phyloP scores from a whole-genome alignment of 2,113 vertebrate species.

The Syrrhaptes paradoxus region DNA sequence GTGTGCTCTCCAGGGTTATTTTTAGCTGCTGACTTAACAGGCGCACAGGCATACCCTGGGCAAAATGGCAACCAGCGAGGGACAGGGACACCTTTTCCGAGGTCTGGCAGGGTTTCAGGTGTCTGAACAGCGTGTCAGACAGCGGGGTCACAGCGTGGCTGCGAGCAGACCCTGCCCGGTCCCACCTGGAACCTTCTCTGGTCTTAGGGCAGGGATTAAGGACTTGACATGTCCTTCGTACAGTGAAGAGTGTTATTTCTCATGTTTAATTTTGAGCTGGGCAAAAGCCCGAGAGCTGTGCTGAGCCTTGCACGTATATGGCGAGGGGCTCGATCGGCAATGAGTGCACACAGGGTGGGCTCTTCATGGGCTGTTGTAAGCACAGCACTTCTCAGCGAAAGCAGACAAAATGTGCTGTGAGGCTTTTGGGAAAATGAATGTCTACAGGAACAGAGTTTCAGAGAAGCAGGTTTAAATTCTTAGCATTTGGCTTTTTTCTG shows the following conservation, averaged over 20 bases:
- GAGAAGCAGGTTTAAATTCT: neutral
- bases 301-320: fast-evolving
- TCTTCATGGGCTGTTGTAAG: neutral
- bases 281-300: neutral
- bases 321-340: fast-evolving
- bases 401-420: neutral
- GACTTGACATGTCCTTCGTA: neutral
- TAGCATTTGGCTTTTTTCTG: neutral
- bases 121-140: conserved; percentile 37
- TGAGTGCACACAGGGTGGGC: neutral
- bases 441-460: neutral
- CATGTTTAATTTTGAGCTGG: neutral
- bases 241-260: neutral
- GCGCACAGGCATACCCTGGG: neutral
- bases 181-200: neutral
- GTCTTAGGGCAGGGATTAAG: neutral
- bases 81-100: neutral
- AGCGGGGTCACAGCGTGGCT: neutral
- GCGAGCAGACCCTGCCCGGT: neutral
- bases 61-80: conserved; percentile 31
- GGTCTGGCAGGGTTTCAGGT: conserved; percentile 65
- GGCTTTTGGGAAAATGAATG: neutral
- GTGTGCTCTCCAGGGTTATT: neutral
- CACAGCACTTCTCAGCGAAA: neutral
- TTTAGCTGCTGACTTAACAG: conserved; percentile 25